These are phyloP conservation scores for Galerucella calmariensis DNA, from an alignment of 2,888 invertebrate genomes.

Conservation along the genomic window DNA sequence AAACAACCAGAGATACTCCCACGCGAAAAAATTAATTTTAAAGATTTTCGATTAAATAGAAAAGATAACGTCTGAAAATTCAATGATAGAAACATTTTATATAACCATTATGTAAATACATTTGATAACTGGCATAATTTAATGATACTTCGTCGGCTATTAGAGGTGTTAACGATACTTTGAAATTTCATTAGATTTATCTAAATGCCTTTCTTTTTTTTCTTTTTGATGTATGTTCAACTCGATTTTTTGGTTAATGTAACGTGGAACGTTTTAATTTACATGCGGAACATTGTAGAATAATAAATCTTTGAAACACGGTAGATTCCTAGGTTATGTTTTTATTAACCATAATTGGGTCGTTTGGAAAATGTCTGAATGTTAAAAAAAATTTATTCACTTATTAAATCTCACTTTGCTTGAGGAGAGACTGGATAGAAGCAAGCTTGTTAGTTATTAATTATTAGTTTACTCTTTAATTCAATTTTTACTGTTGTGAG, in stretches of 20 bases:
- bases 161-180: conserved; percentile 20
- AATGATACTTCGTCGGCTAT: conserved; percentile 14
- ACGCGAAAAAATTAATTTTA: conserved; percentile 29
- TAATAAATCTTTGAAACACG: neutral
- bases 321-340: neutral
- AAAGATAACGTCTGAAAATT: conserved; percentile 24
- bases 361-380: no score
- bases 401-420: no score
- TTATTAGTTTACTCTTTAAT: no score
- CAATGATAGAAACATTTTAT: conserved; percentile 28
- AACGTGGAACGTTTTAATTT: conserved; percentile 13
- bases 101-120: conserved; percentile 23
- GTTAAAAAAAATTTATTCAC: no score
- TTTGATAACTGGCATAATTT: conserved; percentile 19
- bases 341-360: neutral
- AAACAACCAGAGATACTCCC: conserved; percentile 22
- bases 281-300: conserved; percentile 1
- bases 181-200: conserved; percentile 17
- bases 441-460: no score
- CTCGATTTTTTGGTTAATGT: neutral
- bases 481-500: no score
- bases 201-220: conserved; percentile 10
- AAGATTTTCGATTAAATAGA: conserved; percentile 30
- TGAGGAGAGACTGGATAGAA: no score
- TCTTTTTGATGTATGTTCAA: conserved; percentile 7